These are phyloP conservation scores for Lymantria dispar DNA, from an alignment of 2,888 invertebrate genomes.

Conservation along the genomic window DNA sequence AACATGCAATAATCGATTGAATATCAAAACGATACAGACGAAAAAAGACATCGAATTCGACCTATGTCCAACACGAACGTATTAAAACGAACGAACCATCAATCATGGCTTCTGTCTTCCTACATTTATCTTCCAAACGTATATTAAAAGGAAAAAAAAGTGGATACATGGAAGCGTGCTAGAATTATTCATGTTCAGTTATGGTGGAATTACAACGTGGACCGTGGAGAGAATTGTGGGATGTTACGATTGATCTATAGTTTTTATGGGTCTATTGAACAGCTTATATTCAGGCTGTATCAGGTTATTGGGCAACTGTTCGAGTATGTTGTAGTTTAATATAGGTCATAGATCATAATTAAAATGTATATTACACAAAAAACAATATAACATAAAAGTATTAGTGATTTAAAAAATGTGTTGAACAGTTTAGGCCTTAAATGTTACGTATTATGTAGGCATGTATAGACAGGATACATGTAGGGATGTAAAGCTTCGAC, in stretches of 20 bases:
- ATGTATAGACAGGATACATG: no score
- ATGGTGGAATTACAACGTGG: conserved; percentile 6
- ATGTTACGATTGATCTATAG: neutral
- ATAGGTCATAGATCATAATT: no score
- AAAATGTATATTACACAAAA: no score
- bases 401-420: no score
- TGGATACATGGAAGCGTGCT: conserved; percentile 38
- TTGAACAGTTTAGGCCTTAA: no score
- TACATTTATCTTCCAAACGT: conserved; percentile 69
- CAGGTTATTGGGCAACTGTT: no score
- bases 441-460: no score
- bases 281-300: no score
- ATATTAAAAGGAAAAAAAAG: conserved; percentile 67
- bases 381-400: no score
- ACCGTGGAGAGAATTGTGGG: conserved; percentile 1
- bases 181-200: conserved; percentile 59
- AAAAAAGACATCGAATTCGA: conserved; percentile 25
- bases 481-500: no score
- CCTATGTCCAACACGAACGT: conserved; percentile 45
- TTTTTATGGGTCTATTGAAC: neutral
- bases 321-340: no score
- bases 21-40: conserved; percentile 20
- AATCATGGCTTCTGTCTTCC: conserved; percentile 67
- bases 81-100: conserved; percentile 52
- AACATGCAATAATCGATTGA: neutral